These are phyloP conservation scores for Malthinus seriepunctatus DNA, from an alignment of 2,888 invertebrate species.

Conservation along the genomic window DNA sequence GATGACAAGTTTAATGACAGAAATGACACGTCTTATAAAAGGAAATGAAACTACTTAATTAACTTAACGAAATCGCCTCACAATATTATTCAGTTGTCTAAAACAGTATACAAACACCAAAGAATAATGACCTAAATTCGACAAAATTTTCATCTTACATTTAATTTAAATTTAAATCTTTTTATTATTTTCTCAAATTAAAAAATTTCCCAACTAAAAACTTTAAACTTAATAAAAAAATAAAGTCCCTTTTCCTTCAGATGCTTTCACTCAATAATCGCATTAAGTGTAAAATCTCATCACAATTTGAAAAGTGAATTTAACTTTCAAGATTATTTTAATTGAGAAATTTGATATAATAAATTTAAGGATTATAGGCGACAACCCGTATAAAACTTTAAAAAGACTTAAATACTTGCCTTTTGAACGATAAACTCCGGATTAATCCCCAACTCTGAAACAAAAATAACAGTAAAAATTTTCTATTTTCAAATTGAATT, in stretches of 20 bases:
- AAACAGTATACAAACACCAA: not conserved
- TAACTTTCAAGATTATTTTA: conserved; percentile 30
- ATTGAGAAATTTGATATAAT: conserved; percentile 28
- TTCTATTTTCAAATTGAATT: no score
- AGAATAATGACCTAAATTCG: conserved; percentile 12
- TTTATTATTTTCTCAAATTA: not conserved
- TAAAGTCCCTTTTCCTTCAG: conserved; percentile 19
- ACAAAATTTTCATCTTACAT: not conserved
- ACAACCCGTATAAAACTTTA: not conserved
- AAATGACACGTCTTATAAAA: conserved; percentile 34
- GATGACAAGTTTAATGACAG: conserved; percentile 34
- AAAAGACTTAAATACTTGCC: conserved; percentile 29
- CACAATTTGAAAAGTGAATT: conserved; percentile 25
- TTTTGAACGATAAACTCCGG: conserved; percentile 44
- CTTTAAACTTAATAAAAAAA: conserved; percentile 22
- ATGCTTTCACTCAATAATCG: conserved; percentile 30
- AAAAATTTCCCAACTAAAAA: conserved; percentile 1
- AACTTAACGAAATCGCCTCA: conserved; percentile 31
- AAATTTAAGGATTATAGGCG: conserved; percentile 11
- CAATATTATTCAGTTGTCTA: not conserved
- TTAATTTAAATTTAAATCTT: conserved; percentile 3
- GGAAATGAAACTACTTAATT: conserved; percentile 35
- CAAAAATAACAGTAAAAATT: conserved; percentile 23
- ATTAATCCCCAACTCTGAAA: conserved; percentile 43
- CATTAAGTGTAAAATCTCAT: conserved; percentile 31